These are phyloP conservation scores for Orchesella flavescens DNA, from an alignment of 2,888 invertebrate genomes.

Conservation along the genomic window DNA sequence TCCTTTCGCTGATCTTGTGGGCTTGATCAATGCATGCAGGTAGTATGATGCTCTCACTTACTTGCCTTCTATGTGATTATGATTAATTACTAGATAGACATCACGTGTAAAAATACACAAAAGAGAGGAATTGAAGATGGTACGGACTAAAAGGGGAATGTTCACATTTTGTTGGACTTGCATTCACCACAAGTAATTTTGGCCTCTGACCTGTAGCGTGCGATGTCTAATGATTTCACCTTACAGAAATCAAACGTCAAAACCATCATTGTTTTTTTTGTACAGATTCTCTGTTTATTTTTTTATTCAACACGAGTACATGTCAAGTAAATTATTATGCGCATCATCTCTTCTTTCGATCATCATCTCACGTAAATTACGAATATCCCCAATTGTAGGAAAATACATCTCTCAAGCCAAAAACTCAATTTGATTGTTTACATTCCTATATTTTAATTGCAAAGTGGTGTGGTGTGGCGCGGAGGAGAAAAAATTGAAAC, in stretches of 20 bases:
- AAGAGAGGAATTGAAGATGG: conserved; percentile 35
- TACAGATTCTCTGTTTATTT: conserved; percentile 33
- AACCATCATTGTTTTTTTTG: conserved; percentile 51
- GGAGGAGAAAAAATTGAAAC: conserved; percentile 36
- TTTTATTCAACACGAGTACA: conserved; percentile 36
- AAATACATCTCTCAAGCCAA: conserved; percentile 48
- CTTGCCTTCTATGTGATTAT: conserved; percentile 32
- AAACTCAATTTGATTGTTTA: conserved; percentile 52
- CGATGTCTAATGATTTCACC: conserved; percentile 64
- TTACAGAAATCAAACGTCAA: conserved; percentile 63
- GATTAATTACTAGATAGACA: conserved; percentile 57
- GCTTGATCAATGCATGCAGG: too few relatives aligned
- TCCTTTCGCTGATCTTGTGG: too few relatives aligned
- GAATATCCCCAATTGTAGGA: conserved; percentile 51
- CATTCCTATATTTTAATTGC: conserved; percentile 58
- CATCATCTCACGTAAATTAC: conserved; percentile 60
- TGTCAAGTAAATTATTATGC: conserved; percentile 61
- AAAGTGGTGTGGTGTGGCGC: not conserved
- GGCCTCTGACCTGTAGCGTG: conserved; percentile 64
- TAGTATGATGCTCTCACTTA: too few relatives aligned
- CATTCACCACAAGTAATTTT: conserved; percentile 13
- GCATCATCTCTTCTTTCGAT: conserved; percentile 32
- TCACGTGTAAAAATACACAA: conserved; percentile 57
- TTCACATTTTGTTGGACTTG: conserved; percentile 11
- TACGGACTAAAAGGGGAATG: conserved; percentile 48